Conservation (phyloP, 2,113 vertebrate species). For the Haliaeetus leucogaster region DNA sequence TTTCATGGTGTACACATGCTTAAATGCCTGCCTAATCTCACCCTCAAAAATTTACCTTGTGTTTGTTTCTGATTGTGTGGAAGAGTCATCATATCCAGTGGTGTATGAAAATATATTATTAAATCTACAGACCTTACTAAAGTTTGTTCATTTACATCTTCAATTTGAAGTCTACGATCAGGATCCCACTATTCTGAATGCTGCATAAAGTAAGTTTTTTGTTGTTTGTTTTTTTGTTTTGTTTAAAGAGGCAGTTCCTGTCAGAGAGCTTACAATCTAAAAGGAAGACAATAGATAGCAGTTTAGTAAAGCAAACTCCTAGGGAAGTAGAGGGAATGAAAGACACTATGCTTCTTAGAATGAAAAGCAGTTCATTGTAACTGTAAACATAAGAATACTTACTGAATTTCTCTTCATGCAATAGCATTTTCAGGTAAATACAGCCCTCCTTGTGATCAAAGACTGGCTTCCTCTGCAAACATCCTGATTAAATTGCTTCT, state of each 20-base stretch:
- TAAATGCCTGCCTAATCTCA: not conserved
- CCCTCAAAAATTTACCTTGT: not conserved
- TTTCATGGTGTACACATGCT: not conserved
- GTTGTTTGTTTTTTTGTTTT: not conserved
- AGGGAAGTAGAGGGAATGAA: not conserved
- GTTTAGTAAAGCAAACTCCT: not conserved
- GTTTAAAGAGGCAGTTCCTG: not conserved
- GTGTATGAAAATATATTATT: not conserved
- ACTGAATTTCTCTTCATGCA: not conserved
- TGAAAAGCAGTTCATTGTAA: not conserved
- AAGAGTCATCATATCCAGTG: not conserved
- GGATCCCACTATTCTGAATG: not conserved
- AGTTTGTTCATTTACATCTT: not conserved
- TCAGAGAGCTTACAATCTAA: not conserved
- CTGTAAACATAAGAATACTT: not conserved
- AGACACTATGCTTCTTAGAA: not conserved
- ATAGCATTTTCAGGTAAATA: not conserved
- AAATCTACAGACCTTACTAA: not conserved
- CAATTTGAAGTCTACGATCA: not conserved
- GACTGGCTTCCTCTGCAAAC: not conserved
- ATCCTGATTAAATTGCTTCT: not conserved
- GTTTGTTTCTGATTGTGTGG: not conserved
- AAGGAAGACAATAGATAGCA: not conserved
- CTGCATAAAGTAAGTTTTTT: not conserved
- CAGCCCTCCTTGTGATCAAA: not conserved